These are phyloP conservation scores for Tuta absoluta DNA, from an alignment of 2,888 invertebrate genomes.

Conservation along the genomic window DNA sequence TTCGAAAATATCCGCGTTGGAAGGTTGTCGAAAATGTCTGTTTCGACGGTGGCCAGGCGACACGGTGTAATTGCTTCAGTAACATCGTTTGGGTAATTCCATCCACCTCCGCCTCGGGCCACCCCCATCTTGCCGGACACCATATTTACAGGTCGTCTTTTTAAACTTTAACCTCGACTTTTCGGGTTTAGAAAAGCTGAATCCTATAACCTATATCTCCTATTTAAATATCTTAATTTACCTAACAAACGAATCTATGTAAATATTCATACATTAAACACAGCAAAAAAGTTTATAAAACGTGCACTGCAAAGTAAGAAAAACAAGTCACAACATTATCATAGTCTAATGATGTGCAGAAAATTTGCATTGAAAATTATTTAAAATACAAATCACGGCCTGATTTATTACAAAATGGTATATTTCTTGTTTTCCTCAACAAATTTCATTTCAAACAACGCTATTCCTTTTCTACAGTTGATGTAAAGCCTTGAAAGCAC, in stretches of 20 bases:
- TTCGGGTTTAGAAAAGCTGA: too few species aligned
- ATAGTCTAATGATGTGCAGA: conserved; percentile 3
- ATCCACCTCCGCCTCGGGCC: conserved; percentile 43
- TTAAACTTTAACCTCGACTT: not conserved
- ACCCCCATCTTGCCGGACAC: conserved; percentile 31
- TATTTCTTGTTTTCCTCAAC: not conserved
- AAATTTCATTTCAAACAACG: not conserved
- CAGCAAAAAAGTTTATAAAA: too few species aligned
- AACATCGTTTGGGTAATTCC: conserved; percentile 59
- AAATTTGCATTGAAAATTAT: not conserved
- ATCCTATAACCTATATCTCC: too few species aligned
- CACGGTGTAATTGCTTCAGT: conserved; percentile 47
- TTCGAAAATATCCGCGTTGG: conserved; percentile 21
- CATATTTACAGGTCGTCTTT: not conserved
- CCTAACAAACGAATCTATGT: too few species aligned
- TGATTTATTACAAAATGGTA: not conserved
- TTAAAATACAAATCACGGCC: not conserved
- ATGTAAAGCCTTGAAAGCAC: too few species aligned
- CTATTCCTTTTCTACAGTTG: not conserved
- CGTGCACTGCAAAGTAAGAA: not conserved
- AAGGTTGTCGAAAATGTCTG: conserved; percentile 43
- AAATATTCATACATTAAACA: too few species aligned
- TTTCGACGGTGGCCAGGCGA: conserved; percentile 36
- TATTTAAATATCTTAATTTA: too few species aligned
- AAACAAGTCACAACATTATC: not conserved